Conservation (phyloP, 2,888 invertebrate species). For the Dicycla oo region DNA sequence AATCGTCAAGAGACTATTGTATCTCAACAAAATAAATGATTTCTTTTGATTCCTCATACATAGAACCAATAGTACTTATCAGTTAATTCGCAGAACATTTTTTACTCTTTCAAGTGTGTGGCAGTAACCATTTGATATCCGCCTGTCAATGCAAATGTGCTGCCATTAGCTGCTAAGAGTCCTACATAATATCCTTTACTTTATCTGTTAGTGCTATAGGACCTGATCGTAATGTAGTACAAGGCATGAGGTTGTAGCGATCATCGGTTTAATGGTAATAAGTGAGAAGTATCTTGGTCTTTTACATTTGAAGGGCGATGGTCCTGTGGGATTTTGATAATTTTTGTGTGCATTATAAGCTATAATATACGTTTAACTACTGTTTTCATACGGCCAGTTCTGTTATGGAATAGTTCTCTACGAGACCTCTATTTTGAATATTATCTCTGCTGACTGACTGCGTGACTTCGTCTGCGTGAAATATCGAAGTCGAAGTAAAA, state of each 20-base stretch:
- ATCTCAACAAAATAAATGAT: constrained; percentile 2
- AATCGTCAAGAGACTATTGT: no score
- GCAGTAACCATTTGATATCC: constrained; percentile 34
- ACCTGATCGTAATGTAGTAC: constrained; percentile 28
- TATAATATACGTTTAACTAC: no score
- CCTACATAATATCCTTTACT: constrained; percentile 45
- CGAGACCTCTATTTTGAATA: no score
- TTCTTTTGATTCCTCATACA: background rate
- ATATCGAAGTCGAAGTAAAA: no score
- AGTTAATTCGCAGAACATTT: constrained; percentile 15
- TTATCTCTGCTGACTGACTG: no score
- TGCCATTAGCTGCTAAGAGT: constrained; percentile 45
- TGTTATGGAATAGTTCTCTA: no score
- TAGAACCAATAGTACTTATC: constrained; percentile 16
- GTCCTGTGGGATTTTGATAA: background rate
- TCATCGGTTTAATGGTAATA: background rate
- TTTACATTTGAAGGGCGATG: background rate
- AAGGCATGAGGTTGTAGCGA: constrained; percentile 16
- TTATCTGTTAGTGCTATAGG: constrained; percentile 31
- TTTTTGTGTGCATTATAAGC: background rate
- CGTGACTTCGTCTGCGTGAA: no score
- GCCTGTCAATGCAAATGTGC: constrained; percentile 47
- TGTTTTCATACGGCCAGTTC: background rate
- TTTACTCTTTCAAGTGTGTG: constrained; percentile 25
- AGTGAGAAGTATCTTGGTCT: background rate